Evolutionary conservation across 2,888 invertebrate species (phyloP), one percentile per base, ranked within the genome.

Genomic region (Melikaiella ostensackeni): DNA sequence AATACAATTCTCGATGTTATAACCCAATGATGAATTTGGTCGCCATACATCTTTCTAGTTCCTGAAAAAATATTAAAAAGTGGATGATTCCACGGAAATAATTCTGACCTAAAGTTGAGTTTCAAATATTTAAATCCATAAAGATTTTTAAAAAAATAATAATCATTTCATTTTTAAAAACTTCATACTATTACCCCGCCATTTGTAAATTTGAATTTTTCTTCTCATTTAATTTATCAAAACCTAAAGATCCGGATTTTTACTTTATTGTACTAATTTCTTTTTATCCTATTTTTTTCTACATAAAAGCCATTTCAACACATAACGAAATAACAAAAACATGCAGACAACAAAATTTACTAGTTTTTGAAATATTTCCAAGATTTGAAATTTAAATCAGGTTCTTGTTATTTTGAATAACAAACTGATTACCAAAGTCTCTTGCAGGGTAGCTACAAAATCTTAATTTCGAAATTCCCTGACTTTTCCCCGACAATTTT

Each of bases 21-120:
- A 70, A 70, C 70, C 70, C 70, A 50, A 70, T 70, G 70, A 70
- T 70, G 70, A 70, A 70, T 70, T 70, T 70, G 70, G 70, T 70
- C 30, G 70, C 70, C 70, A 70, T 46, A 70, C 70, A 70, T 70
- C 70, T 70, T 70, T 70, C 70, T 50, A 70, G 70, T 50, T 70
- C 70, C 27, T 70, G 50, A 70, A 70, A 70, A 70, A 70, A 70
- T 33, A 70, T 50, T 70, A 30, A 70, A 70, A 70, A 70, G 70
- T 70, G 70, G 70, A 70, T 70, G 70, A 70, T 70, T 70, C 70
- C 70, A 70, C 70, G 30, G 30, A 50, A 70, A 70, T 55, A 50
- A 50, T 70, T 11, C 24, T 64, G 8, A 55, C n/a, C 21, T 21
- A 9, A 55, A 55, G 16, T 42, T 42, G 42, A 42, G 16, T 42